Evolutionary conservation across 2,888 invertebrate species (phyloP).

Genomic region (Diabrotica balteata): DNA sequence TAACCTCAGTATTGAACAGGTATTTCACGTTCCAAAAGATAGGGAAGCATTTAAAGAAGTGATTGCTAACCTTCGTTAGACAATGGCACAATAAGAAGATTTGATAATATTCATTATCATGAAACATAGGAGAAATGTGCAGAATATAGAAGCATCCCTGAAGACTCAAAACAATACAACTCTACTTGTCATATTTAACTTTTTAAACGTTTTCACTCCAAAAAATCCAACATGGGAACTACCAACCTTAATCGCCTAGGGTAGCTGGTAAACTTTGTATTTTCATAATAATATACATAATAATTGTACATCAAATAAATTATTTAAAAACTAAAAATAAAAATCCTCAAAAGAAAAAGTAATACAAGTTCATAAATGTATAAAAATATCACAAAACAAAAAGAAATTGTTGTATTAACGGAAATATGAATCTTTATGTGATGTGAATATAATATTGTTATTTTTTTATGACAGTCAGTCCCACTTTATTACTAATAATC

Average conservation of each 20-base stretch:
- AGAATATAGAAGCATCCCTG: too few species aligned
- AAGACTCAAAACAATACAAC: too few species aligned
- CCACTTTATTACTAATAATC: not conserved
- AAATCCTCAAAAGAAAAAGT: conserved; percentile 43
- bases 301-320: conserved; percentile 41
- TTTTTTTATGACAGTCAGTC: conserved; percentile 26
- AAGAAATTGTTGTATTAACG: conserved; percentile 24
- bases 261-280: conserved; percentile 52
- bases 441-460: conserved; percentile 39
- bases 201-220: too few species aligned
- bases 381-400: conserved; percentile 45
- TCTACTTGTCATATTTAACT: too few species aligned
- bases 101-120: too few species aligned
- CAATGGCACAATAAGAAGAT: too few species aligned
- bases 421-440: conserved; percentile 30
- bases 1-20: too few species aligned
- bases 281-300: conserved; percentile 39
- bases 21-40: too few species aligned
- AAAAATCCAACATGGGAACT: too few species aligned
- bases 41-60: too few species aligned
- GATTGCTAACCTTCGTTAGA: too few species aligned
- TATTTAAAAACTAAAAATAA: conserved; percentile 45
- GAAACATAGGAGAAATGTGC: too few species aligned
- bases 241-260: not conserved
- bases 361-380: conserved; percentile 35